Evolutionary conservation across 2,797 vertebrate species (phyloP), one percentile per base, ranked within the genome.

Genomic region (Sebastes trivittatus): DNA sequence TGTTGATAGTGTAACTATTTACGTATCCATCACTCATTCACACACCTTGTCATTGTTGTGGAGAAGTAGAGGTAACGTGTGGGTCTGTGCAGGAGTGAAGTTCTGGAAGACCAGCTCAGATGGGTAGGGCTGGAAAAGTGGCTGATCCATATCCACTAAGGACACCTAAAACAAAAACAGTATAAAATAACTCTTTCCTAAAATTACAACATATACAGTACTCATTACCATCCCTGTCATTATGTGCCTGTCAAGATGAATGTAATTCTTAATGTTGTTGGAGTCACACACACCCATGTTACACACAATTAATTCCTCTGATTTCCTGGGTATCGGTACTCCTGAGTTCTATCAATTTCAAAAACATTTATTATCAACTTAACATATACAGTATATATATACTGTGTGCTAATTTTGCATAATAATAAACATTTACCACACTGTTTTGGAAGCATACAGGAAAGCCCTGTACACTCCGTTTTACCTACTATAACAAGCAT

Each of bases 101-200:
- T 94, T 97, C 94, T 97, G 96, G 90, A 99, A 97, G 25, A 97
- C 69, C 72, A 98, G 90, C 92, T 98, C 96, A 2, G 96, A 96
- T 0, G 97, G 97, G 85, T 94, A 96, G 0, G 97, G 96, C 90
- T 97, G 97, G 86, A 98, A 97, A 74, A 97, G 85, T 2, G 94
- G 76, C 84, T 95, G 95, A 49, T 97, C 95, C 60, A 93, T 36
- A 75, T 96, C 93, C 75, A 92, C 83, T 8, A 80, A 67, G 2
- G 95, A 97, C 81, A 94, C 82, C 97, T 98, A 81, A 69, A 29
- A 83, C 18, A 84, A 65, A 6, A 34, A n/a, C 22, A 70, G 22
- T 13, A 62, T 14, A 6, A 36, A n/a, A 36, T 14, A 55, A 64
- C 2, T 7, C 1, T 61, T 55, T 68, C 9, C 2, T 52, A 25